Evolutionary conservation across 1,140 invertebrate species (phyloP), one percentile per base, ranked within the genome.

Genomic region (Drosophila repletoides): DNA sequence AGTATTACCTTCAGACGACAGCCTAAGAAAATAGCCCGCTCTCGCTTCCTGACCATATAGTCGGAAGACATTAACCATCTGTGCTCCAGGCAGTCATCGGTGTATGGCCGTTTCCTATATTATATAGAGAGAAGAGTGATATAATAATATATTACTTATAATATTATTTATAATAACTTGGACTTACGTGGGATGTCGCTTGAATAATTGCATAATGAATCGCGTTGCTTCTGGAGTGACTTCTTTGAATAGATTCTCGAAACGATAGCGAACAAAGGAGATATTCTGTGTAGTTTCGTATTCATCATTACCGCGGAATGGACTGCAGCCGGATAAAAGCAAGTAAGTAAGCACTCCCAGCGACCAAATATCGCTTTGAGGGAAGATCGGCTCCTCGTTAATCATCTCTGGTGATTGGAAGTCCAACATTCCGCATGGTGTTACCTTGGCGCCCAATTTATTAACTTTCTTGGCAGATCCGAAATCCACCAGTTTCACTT

Each of bases 311-410:
- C 97, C 97, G 41, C 93, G 92, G 94, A 99, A 99, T 24, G 98
- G 97, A 26, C 98, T 97, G 5, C 94, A 94, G 5, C 98, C 98
- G 7, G 97, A 98, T 24, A 99, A 91, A 89, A 99, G 92, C n/a
- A 98, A 92, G 91, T 99, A 99, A 1, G 96, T 93, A 0, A 99
- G 91, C 3, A 98, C 96, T 15, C 97, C 98, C 15, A 99, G 92
- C 41, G 95, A 95, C 98, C 98, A 99, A 71, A 99, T 95, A 91
- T 99, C 98, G 19, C 96, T 96, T 87, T 98, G 95, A 2, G 95
- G 95, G 87, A 94, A 95, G 3, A 96, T 95, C 9, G 94, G 93
- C 90, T 96, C 95, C 76, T 97, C 96, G 86, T 94, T 94, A 19
- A 99, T 91, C 51, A 99, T 93, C 91, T 99, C 98, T 0, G 98